These are phyloP conservation scores for Herpailurus yagouaroundi DNA, from an alignment of 2,113 vertebrate species.

Conservation along the genomic window DNA sequence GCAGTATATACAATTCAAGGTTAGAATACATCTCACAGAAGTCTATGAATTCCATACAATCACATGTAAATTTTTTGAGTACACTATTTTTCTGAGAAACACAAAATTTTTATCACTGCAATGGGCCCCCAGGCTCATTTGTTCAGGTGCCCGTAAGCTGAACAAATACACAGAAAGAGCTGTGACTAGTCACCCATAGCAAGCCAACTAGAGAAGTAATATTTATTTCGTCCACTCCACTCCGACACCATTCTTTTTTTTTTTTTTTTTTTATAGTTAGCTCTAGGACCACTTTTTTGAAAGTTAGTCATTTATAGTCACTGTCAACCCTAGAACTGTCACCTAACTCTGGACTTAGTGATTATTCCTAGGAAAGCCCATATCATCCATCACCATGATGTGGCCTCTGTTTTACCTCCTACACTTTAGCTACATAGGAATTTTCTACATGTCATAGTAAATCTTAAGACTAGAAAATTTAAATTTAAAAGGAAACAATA, in stretches of 20 bases:
- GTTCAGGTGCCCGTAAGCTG: background rate
- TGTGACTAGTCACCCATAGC: background rate
- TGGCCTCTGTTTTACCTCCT: background rate
- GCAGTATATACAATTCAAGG: background rate
- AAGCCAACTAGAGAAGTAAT: slow-evolving; percentile 24
- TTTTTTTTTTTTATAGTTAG: background rate
- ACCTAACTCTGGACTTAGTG: slow-evolving; percentile 1
- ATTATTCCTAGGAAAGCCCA: background rate
- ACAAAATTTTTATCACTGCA: background rate
- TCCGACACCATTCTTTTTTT: background rate
- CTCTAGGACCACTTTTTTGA: background rate
- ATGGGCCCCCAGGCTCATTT: background rate
- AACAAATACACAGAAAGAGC: background rate
- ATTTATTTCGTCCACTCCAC: background rate
- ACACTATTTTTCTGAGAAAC: slow-evolving; percentile 13
- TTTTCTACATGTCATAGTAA: background rate
- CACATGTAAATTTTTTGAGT: background rate
- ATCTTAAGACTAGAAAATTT: background rate
- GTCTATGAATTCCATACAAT: background rate
- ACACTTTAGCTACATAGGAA: background rate
- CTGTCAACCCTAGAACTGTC: background rate
- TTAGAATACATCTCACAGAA: slow-evolving; percentile 13
- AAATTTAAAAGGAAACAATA: slow-evolving; percentile 24
- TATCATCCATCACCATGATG: background rate
- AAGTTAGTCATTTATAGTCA: background rate